Evolutionary conservation across 1,140 invertebrate species (phyloP).

Genomic region (Idris sp.): DNA sequence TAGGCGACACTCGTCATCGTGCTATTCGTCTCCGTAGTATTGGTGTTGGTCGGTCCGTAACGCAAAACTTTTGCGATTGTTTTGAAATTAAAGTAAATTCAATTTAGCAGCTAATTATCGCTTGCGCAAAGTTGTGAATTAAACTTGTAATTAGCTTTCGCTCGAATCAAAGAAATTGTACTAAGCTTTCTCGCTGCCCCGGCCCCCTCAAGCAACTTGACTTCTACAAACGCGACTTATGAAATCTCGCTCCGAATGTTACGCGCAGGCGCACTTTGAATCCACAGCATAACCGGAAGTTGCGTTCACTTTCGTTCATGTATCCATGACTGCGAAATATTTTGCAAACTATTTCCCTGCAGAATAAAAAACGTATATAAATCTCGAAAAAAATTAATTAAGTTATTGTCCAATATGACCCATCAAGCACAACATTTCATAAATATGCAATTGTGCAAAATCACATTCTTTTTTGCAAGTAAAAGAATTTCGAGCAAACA

Average conservation of each 20-base stretch:
- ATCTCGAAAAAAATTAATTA: no score
- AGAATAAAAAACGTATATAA: no score
- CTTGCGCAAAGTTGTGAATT: conserved; percentile 74
- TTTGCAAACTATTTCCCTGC: conserved; percentile 61
- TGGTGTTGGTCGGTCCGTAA: conserved; percentile 32
- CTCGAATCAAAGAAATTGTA: conserved; percentile 77
- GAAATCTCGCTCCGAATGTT: conserved; percentile 17
- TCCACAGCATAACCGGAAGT: conserved; percentile 42
- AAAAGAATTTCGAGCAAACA: no score
- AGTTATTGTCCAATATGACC: no score
- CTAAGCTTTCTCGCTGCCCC: conserved; percentile 64
- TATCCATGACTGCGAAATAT: conserved; percentile 50
- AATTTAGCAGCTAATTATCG: conserved; percentile 77
- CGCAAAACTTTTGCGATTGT: conserved; percentile 71
- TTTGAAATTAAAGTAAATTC: conserved; percentile 76
- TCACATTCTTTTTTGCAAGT: no score
- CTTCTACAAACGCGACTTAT: conserved; percentile 41
- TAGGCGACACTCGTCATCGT: conserved; percentile 40
- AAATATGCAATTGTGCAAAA: no score
- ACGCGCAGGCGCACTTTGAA: conserved; percentile 15
- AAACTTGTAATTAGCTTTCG: conserved; percentile 78
- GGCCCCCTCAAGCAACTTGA: conserved; percentile 42
- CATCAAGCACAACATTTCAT: no score
- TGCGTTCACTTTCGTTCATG: conserved; percentile 55
- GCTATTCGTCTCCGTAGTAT: conserved; percentile 17